Evolutionary conservation across 2,888 invertebrate species (phyloP), one percentile per base, ranked within the genome.

Genomic region (Melinaea marsaeus): DNA sequence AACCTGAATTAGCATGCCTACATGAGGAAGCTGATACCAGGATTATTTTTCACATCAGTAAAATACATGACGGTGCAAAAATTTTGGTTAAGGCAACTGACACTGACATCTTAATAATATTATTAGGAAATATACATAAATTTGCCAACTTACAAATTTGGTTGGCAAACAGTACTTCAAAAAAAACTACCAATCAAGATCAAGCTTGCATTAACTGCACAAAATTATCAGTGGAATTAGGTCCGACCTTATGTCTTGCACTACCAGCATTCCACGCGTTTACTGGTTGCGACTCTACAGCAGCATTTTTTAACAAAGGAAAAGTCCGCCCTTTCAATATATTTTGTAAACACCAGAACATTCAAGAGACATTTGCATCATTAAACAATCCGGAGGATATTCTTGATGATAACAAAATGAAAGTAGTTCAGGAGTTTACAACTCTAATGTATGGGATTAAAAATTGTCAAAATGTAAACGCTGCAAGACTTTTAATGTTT

Each of bases 241-340:
- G 75, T 6, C 4, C 35, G 45, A 55, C 55, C 42, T 62, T 75
- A 60, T 75, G 58, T 33, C 60, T 65, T 65, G 70, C 71, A 54
- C 55, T 78, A 63, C 75, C 77, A 45, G 69, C 65, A 45, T 74
- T 76, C 54, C 77, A 79, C 58, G 78, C 79, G 47, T 45, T 58
- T 47, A 68, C 62, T 13, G 58, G 58, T 47, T 37, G 62, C 42
- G 54, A 60, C 22, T 45, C 54, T 5, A 60, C 59, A 37, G 32
- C 67, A 60, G 63, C 67, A 13, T 63, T 65, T 46, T 63, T 65
- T 63, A 33, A 35, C 13, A 2, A 56, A 59, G 35, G 35, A 55
- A 59, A 58, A 37, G 7, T 59, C 32, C 5, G 34, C 37, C 47
- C 13, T 35, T 59, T 48, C 37, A 58, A 59, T 11, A 46, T 58